phyloP scores from a whole-genome alignment of 2,113 vertebrate genomes.

The Cyanocitta stelleri region DNA sequence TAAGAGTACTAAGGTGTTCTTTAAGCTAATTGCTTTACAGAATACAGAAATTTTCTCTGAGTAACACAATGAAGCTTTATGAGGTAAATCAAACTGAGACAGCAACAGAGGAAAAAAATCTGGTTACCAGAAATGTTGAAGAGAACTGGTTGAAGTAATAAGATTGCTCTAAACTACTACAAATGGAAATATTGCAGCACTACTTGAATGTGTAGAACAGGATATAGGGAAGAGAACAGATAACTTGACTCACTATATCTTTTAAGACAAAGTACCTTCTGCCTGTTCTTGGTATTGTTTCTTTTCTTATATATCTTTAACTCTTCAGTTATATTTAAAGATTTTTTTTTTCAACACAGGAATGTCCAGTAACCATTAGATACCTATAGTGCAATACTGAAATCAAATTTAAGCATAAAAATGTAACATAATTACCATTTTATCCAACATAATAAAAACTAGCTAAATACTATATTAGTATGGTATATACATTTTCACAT shows the following conservation, averaged over 20 bases:
- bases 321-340: not conserved
- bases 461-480: not conserved
- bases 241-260: not conserved
- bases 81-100: not conserved
- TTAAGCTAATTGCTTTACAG: not conserved
- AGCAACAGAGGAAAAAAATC: not conserved
- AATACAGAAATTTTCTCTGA: not conserved
- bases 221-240: not conserved
- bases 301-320: not conserved
- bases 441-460: not conserved
- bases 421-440: conserved; percentile 1
- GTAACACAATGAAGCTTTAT: not conserved
- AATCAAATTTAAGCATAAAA: not conserved
- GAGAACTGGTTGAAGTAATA: not conserved
- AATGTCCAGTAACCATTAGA: not conserved
- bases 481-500: not conserved
- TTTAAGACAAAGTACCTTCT: not conserved
- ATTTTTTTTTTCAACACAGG: not conserved
- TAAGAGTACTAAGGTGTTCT: not conserved
- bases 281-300: not conserved
- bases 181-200: not conserved
- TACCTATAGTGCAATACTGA: not conserved
- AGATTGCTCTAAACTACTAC: not conserved
- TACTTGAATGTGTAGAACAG: not conserved
- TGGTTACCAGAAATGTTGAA: not conserved